Base-by-base conservation (phyloP, 2,888 invertebrate species). In the Drosophila formosana region DNA sequence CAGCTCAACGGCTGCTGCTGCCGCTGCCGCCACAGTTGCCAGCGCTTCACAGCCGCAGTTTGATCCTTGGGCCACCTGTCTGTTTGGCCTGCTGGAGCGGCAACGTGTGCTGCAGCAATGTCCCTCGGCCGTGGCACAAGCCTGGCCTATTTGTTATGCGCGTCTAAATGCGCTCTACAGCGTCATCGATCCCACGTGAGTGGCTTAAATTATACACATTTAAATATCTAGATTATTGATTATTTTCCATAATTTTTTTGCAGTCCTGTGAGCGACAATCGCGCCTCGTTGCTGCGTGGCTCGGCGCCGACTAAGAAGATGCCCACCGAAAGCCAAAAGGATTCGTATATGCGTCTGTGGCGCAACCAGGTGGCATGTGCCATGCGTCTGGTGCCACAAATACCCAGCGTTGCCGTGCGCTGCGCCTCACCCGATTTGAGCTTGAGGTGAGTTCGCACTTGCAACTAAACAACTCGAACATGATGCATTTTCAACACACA, bases 301-400 rank as follows among this genome's bases (percentile, higher is more conserved):
- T 96, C 97, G 5, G 96, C 97, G 0, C 94, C 97, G 4, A 96
- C 97, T 0, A 95, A 97, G 88, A 98, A 98, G 91, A 96, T 97
- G 7, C 96, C 98, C 60, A 97, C 97, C 80, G 99, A 99, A 93
- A 92, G 92, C 55, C 92, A 93, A 86, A 94, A 98, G 80, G 99
- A 99, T 91, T 95, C 97, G 34, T 98, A 99, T 92, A 95, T 99
- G 94, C 97, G 97, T 92, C 95, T 99, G 26, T 99, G 99, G 99
- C 97, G 98, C 91, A 99, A 99, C 93, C 99, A 99, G 93, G 95
- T 98, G 85, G 97, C 98, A 13, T 97, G 99, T 94, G 98, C 98
- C 6, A 99, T 99, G 93, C 95, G 98, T 57, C 96, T 99, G 49
- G 98, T 98, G 4, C 99, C 99, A 9, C 97, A 98, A 26, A 96